These are phyloP conservation scores for Synergus japonicus DNA, from an alignment of 2,888 invertebrate species.

Conservation along the genomic window DNA sequence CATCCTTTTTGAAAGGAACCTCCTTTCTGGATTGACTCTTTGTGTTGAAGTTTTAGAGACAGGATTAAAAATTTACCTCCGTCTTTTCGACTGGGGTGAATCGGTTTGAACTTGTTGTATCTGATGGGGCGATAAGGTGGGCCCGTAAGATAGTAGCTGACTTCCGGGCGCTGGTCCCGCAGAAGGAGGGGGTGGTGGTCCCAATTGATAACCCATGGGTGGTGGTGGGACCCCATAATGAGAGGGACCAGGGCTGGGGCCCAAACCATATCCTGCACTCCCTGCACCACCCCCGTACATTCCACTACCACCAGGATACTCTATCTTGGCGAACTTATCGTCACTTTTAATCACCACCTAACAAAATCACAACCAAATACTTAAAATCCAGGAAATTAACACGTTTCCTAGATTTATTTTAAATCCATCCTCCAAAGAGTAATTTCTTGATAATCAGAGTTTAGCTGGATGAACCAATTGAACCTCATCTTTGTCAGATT, in stretches of 20 bases:
- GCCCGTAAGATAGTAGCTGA: constrained; percentile 71
- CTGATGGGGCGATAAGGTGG: constrained; percentile 71
- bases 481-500: background rate
- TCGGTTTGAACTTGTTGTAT: constrained; percentile 68
- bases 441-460: background rate
- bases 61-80: constrained; percentile 62
- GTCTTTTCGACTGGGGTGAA: constrained; percentile 68
- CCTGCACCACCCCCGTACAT: constrained; percentile 74
- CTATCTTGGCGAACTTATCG: constrained; percentile 68
- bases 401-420: background rate
- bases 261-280: constrained; percentile 71
- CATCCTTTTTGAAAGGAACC: too few relatives aligned
- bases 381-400: background rate
- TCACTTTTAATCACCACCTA: constrained; percentile 23
- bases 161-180: constrained; percentile 63
- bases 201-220: constrained; percentile 71
- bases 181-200: constrained; percentile 64
- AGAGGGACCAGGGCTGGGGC: constrained; percentile 70
- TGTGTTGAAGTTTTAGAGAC: background rate
- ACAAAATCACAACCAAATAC: constrained; percentile 18
- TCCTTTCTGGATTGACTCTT: background rate
- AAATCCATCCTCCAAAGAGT: constrained; percentile 12
- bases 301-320: constrained; percentile 71
- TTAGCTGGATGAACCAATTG: background rate
- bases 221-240: constrained; percentile 70